Evolutionary conservation across 2,797 vertebrate species (phyloP).

Genomic region (Sebastes wilsoni): DNA sequence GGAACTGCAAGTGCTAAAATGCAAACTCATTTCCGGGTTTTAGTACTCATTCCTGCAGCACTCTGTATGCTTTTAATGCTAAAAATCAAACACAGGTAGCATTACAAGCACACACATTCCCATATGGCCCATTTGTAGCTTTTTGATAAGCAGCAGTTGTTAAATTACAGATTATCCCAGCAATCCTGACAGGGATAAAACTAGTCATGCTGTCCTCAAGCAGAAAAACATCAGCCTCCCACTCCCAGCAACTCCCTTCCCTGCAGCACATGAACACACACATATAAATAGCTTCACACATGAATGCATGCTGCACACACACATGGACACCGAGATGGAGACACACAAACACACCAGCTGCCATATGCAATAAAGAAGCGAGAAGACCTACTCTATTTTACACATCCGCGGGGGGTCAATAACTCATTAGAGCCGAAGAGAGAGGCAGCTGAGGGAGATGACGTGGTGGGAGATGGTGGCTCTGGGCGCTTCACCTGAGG

Average conservation of each 20-base stretch:
- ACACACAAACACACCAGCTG: conserved; percentile 62
- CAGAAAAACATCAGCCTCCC: conserved; percentile 40
- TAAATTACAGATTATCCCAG: conserved; percentile 68
- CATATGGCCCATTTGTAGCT: conserved; percentile 38
- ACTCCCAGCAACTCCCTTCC: conserved; percentile 25
- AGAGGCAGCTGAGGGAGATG: conserved; percentile 59
- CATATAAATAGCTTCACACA: conserved; percentile 54
- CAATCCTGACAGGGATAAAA: conserved; percentile 60
- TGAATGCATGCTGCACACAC: conserved; percentile 1
- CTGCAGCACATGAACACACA: conserved; percentile 13
- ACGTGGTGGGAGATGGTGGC: conserved; percentile 37
- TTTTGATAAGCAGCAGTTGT: conserved; percentile 56
- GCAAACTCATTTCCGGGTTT: too few species aligned
- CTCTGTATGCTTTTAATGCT: background rate
- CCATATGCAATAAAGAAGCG: conserved; percentile 70
- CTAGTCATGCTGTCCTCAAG: conserved; percentile 41
- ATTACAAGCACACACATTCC: conserved; percentile 12
- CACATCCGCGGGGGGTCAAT: conserved; percentile 78
- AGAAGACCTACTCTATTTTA: conserved; percentile 70
- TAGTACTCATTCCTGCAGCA: too few species aligned
- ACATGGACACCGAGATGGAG: background rate
- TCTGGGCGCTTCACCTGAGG: conserved; percentile 68
- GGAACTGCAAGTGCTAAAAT: too few species aligned
- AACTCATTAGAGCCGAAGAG: conserved; percentile 76
- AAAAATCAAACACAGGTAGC: conserved; percentile 7